Conservation (phyloP, 2,797 vertebrate species). For the Remorina albescens region DNA sequence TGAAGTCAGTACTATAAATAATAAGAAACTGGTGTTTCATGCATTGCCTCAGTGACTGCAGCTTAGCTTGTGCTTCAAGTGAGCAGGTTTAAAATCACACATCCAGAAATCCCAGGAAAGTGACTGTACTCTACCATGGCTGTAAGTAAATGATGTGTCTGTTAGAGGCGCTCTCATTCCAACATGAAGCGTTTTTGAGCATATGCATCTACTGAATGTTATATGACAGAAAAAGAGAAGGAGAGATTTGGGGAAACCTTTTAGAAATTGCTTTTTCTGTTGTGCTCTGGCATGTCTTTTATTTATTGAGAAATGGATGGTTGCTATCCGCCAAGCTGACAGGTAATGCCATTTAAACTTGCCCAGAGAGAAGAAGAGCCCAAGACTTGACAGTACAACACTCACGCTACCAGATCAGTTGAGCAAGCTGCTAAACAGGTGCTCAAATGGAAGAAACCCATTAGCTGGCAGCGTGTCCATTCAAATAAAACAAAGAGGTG, state of each 20-base stretch:
- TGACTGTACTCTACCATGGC: background rate
- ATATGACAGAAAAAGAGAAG: conserved; percentile 66
- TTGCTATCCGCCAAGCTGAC: conserved; percentile 63
- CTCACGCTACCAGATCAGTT: conserved; percentile 23
- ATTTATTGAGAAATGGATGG: conserved; percentile 65
- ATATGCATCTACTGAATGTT: conserved; percentile 53
- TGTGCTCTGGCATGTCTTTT: conserved; percentile 60
- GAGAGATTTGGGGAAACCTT: conserved; percentile 68
- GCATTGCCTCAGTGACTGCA: background rate
- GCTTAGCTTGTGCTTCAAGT: conserved; percentile 15
- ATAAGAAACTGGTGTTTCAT: conserved; percentile 1
- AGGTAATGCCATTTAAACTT: conserved; percentile 69
- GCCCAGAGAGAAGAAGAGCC: conserved; percentile 59
- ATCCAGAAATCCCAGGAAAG: conserved; percentile 52
- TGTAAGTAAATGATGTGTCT: conserved; percentile 35
- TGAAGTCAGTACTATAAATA: background rate
- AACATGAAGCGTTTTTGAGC: conserved; percentile 56
- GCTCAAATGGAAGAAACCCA: conserved; percentile 19
- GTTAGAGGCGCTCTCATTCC: conserved; percentile 52
- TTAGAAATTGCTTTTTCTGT: conserved; percentile 56
- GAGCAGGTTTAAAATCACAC: conserved; percentile 22
- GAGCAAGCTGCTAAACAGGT: conserved; percentile 44
- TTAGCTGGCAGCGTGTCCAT: conserved; percentile 6
- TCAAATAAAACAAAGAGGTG: background rate
- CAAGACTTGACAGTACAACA: conserved; percentile 49